A percentile compares a stretch with the other conserved stretches of the same genome.
Evolutionary conservation across 2,888 invertebrate genomes (phyloP).

Genomic region (Furcula furcula): DNA sequence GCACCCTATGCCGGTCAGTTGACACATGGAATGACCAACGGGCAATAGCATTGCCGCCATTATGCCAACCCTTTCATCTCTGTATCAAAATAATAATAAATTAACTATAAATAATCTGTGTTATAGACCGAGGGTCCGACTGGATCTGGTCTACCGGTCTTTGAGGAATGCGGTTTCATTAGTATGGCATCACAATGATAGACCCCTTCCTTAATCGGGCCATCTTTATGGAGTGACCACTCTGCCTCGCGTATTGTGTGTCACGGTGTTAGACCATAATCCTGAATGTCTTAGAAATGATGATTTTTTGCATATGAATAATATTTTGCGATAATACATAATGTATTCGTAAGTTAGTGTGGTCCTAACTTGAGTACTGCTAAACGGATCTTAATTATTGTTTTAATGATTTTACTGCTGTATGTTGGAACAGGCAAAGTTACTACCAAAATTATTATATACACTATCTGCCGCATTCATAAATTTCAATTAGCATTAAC

Average conservation of each 20-base stretch:
- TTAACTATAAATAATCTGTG: constrained; percentile 75
- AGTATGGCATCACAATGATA: constrained; percentile 73
- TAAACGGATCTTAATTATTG: too few species aligned
- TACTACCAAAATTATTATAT: too few species aligned
- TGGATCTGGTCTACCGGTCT: constrained; percentile 70
- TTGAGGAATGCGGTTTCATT: constrained; percentile 75
- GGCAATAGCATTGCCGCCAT: constrained; percentile 53
- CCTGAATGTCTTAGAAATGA: constrained; percentile 53
- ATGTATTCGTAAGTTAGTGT: too few species aligned
- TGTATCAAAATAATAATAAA: constrained; percentile 81
- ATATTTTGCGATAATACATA: constrained; percentile 40
- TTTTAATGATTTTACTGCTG: too few species aligned
- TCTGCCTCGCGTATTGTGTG: constrained; percentile 60
- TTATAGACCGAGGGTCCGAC: constrained; percentile 32
- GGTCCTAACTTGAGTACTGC: too few species aligned
- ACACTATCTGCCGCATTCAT: too few species aligned
- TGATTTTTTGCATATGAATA: constrained; percentile 68
- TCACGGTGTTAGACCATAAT: constrained; percentile 76
- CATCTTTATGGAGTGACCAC: constrained; percentile 77
- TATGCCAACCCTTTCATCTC: constrained; percentile 73
- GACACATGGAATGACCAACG: constrained; percentile 57
- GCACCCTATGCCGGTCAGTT: constrained; percentile 40
- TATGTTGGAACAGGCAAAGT: too few species aligned
- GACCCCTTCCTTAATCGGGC: constrained; percentile 65
- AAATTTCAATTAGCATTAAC: too few species aligned